Percentiles rank a stretch among this genome's conserved stretches.
These are phyloP conservation scores for Urocynchramus pylzowi DNA, from an alignment of 2,113 vertebrate species.

Conservation along the genomic window DNA sequence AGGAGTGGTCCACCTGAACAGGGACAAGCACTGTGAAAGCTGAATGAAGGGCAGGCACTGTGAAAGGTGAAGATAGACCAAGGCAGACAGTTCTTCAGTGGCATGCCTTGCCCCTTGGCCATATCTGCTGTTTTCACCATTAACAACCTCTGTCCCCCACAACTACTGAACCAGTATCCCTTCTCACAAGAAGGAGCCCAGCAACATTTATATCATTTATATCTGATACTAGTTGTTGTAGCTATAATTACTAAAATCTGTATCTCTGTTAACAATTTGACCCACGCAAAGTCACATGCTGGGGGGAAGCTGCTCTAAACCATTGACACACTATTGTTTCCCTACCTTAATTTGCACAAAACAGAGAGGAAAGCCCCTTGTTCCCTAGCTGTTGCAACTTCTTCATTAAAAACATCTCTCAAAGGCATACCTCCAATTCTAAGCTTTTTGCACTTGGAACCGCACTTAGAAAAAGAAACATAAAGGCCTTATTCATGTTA, in stretches of 20 bases:
- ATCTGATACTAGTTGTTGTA: not conserved
- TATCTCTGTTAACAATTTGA: not conserved
- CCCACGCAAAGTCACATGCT: rapidly evolving
- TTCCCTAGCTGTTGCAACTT: not conserved
- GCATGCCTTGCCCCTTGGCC: not conserved
- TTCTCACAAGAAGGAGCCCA: not conserved
- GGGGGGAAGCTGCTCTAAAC: not conserved
- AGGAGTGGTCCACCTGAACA: not conserved
- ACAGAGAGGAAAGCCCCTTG: not conserved
- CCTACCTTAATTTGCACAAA: not conserved
- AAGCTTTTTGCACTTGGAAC: not conserved
- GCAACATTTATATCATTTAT: not conserved
- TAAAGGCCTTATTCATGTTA: not conserved
- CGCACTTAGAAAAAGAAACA: not conserved
- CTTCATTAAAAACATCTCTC: not conserved
- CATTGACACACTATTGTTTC: not conserved
- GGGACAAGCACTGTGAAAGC: not conserved
- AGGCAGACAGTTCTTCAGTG: not conserved
- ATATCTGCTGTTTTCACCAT: not conserved
- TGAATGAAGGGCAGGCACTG: not conserved
- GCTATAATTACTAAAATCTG: not conserved
- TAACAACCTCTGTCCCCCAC: not conserved
- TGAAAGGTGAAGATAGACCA: not conserved
- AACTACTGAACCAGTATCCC: not conserved
- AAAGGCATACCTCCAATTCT: not conserved